Base-by-base conservation (phyloP, 2,113 vertebrate species). In the Anhinga rufa region DNA sequence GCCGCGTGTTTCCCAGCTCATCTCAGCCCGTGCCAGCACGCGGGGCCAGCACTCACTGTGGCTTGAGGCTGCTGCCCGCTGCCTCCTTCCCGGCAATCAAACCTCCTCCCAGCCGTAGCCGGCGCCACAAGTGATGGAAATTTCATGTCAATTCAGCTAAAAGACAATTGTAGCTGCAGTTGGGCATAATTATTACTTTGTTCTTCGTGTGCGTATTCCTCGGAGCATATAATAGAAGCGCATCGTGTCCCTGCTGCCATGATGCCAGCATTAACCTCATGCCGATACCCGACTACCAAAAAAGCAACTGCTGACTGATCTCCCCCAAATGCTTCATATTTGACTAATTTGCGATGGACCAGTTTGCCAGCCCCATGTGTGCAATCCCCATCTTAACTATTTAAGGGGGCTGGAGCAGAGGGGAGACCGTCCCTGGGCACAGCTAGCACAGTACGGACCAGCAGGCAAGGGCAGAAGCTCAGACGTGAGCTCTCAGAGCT, bases 21-120 rank as follows among this genome's bases (percentile, higher is more conserved):
- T 24, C 82, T 31, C 61, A 62, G 82, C 75, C 71, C 9, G 0
- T 17, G 62, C 91, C 93, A 72, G 66, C 3, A 6, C 12, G 9
- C 0, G 1, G 60, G 46, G 69, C 68, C 52, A 69, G 36, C 19
- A 2, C 87, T 92, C 0, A 0, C 54, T 0, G 3, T 7, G 58
- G 72, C 88, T 82, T 1, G 9, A 58, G 69, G 77, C 87, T 66
- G 78, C 82, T 77, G 69, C 74, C 74, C 5, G 8, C 82, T 71
- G 85, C 82, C 79, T 92, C 74, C 79, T 92, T 85, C 79, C 34
- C 0, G 0, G 82, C 91, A 93, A 71, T 79, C 57, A 75, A 62
- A 62, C 60, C 65, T 71, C 69, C 74, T 48, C 78, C 51, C 52
- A 61, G 83, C 58, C 34, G 1, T 17, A 78, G 55, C 64, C 65